A percentile compares a stretch with the other conserved stretches of the same genome.
Evolutionary conservation across 2,888 invertebrate species (phyloP).

Genomic region (Pseudococcus viburni): DNA sequence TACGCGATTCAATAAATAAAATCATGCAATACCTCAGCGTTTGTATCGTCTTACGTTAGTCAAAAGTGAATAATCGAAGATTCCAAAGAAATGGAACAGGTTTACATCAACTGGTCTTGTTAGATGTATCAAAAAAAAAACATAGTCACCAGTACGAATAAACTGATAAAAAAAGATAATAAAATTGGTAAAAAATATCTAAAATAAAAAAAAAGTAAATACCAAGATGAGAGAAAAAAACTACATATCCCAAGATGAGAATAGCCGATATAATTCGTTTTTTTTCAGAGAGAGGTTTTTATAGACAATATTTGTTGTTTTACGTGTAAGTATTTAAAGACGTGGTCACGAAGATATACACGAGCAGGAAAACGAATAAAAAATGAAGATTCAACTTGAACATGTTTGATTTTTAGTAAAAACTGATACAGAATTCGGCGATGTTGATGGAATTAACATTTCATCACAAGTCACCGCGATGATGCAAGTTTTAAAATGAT

Average conservation of each 20-base stretch:
- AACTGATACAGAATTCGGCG: neutral
- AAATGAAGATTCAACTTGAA: neutral
- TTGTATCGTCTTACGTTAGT: neutral
- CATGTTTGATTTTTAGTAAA: neutral
- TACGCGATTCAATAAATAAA: neutral
- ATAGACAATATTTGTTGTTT: neutral
- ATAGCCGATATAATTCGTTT: neutral
- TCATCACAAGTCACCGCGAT: neutral
- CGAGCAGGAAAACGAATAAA: neutral
- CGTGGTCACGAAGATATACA: neutral
- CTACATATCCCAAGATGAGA: neutral
- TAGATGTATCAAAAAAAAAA: constrained; percentile 44
- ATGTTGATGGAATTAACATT: neutral
- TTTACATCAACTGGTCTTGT: constrained; percentile 58
- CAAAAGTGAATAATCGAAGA: constrained; percentile 47
- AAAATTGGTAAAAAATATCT: constrained; percentile 8
- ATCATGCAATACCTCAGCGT: neutral
- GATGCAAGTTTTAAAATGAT: no score
- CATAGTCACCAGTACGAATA: constrained; percentile 24
- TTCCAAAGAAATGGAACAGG: constrained; percentile 49
- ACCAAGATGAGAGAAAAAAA: no score
- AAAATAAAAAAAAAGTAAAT: neutral
- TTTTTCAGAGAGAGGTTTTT: neutral
- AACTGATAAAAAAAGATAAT: constrained; percentile 11
- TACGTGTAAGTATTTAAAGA: neutral